phyloP scores from a whole-genome alignment of 2,113 vertebrate species.

The Podarcis raffonei region DNA sequence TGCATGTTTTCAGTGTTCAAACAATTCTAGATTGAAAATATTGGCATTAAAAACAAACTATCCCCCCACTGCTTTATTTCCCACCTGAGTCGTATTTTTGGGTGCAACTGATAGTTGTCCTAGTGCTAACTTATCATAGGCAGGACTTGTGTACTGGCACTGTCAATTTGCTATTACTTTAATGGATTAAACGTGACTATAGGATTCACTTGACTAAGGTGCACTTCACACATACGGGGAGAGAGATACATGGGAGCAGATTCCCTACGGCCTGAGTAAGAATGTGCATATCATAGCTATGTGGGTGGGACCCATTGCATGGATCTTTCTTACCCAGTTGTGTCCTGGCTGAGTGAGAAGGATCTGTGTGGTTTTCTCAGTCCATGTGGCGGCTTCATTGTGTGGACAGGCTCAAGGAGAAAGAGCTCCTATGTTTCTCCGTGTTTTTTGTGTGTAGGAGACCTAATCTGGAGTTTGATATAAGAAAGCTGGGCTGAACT shows the following conservation, averaged over 20 bases:
- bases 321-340: background rate
- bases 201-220: background rate
- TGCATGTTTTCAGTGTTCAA: constrained; percentile 27
- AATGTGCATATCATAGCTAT: background rate
- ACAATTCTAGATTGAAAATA: background rate
- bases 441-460: background rate
- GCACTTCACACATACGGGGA: background rate
- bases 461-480: background rate
- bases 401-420: background rate
- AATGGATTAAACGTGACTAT: background rate
- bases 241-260: background rate
- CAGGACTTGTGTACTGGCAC: background rate
- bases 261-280: background rate
- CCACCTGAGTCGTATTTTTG: constrained; percentile 12
- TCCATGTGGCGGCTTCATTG: background rate
- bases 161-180: background rate
- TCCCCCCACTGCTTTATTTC: background rate
- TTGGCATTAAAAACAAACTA: background rate
- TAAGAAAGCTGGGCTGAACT: background rate
- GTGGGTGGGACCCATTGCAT: background rate
- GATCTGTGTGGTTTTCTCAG: background rate
- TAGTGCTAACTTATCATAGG: background rate
- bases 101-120: background rate
- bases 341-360: too few species aligned
- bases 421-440: background rate